phyloP scores from a whole-genome alignment of 1,140 invertebrate genomes.

The Mizuhopecten yessoensis region DNA sequence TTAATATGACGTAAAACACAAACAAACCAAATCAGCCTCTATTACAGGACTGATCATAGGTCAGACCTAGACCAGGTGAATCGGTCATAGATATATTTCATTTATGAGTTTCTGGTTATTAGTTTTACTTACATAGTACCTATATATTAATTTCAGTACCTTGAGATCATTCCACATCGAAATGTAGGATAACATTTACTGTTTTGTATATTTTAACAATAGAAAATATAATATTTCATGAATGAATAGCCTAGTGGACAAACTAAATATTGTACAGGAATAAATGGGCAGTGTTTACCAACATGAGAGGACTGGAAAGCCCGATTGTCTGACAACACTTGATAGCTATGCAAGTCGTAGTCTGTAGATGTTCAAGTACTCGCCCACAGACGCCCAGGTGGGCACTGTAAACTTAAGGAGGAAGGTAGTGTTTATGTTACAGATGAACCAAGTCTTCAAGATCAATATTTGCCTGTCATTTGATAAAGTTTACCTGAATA shows the following conservation, averaged over 20 bases:
- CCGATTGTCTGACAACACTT: not conserved
- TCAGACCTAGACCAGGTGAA: too few species aligned
- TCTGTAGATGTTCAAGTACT: not conserved
- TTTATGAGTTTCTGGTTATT: too few species aligned
- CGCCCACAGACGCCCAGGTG: not conserved
- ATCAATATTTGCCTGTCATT: constrained; percentile 29
- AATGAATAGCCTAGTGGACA: not conserved
- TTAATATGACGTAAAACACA: too few species aligned
- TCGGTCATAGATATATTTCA: too few species aligned
- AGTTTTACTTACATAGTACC: too few species aligned
- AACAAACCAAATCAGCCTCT: too few species aligned
- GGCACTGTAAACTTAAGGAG: not conserved
- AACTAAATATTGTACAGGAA: not conserved
- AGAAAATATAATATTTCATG: not conserved
- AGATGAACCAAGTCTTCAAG: not conserved
- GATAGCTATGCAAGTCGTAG: not conserved
- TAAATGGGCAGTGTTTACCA: not conserved
- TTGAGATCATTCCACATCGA: too few species aligned
- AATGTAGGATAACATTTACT: not conserved
- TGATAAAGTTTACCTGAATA: constrained; percentile 35
- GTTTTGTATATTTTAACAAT: not conserved
- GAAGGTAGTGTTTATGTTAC: constrained; percentile 21
- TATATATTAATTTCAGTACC: too few species aligned
- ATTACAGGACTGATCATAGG: too few species aligned
- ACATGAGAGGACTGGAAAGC: not conserved